phyloP scores from a whole-genome alignment of 2,113 vertebrate species.

The Ahaetulla prasina region DNA sequence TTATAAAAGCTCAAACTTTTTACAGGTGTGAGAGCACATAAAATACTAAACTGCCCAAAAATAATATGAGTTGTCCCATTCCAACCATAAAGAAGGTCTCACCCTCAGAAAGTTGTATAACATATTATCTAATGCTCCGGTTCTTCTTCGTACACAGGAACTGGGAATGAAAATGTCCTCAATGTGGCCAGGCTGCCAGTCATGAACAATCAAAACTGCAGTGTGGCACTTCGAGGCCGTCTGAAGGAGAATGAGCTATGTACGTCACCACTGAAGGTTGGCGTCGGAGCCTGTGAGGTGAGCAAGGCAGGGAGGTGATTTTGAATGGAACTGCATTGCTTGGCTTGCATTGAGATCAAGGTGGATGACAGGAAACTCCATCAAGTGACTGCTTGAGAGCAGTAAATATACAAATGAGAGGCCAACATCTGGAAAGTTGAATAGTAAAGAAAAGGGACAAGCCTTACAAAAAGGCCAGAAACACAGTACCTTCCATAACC shows the following conservation, averaged over 20 bases:
- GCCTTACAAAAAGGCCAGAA: not conserved
- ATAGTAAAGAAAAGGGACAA: not conserved
- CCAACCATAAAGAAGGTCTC: not conserved
- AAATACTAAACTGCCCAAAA: not conserved
- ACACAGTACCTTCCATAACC: not conserved
- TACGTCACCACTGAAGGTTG: conserved; percentile 72
- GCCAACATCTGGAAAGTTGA: not conserved
- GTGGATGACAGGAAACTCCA: not conserved
- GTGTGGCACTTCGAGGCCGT: conserved; percentile 75
- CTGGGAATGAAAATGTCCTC: conserved; percentile 73
- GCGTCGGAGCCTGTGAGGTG: conserved; percentile 91
- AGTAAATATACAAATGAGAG: not conserved
- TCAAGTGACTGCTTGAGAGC: not conserved
- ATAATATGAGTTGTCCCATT: not conserved
- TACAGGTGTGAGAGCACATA: not conserved
- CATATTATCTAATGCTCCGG: not conserved
- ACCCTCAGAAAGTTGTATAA: no score
- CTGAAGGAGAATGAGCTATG: conserved; percentile 89
- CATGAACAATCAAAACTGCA: conserved; percentile 82
- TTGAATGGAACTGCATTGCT: no score
- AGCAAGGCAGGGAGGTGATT: not conserved
- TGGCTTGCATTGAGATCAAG: not conserved
- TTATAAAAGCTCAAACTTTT: not conserved
- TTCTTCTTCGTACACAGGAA: conserved; percentile 64
- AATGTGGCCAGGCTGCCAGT: conserved; percentile 81